Evolutionary conservation across 30 jellyfish, hydroid and myxozoan genomes (phyloP).

Genomic region (Pseudorhiza aurosa): DNA sequence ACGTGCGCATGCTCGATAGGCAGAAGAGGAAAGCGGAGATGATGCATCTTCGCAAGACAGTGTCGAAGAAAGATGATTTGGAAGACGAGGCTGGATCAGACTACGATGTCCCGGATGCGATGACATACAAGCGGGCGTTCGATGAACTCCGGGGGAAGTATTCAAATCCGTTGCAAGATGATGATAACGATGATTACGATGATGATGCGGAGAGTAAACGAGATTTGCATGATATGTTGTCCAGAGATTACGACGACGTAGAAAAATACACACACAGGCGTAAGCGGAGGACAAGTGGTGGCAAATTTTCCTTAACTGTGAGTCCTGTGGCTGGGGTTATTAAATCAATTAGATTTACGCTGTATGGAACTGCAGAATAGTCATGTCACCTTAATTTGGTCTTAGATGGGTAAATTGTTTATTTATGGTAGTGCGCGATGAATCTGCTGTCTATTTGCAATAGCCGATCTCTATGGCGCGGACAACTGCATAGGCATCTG

Average conservation of each 20-base stretch:
- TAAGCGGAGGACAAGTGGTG: slow-evolving; percentile 16
- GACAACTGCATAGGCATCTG: too few species aligned
- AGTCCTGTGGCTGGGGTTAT: slow-evolving; percentile 94
- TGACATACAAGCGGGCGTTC: slow-evolving; percentile 53
- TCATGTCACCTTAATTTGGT: neutral
- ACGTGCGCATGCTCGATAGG: slow-evolving; percentile 79
- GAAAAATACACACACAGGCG: slow-evolving; percentile 34
- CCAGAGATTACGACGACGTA: slow-evolving; percentile 60
- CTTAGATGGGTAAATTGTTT: neutral
- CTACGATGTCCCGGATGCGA: slow-evolving; percentile 28
- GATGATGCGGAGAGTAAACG: too few species aligned
- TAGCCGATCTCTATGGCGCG: too few species aligned
- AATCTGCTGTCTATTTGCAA: too few species aligned
- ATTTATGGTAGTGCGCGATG: neutral
- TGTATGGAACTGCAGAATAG: slow-evolving; percentile 86
- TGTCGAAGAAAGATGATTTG: slow-evolving; percentile 25
- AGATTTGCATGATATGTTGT: slow-evolving; percentile 22
- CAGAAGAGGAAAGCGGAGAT: slow-evolving; percentile 59
- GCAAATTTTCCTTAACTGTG: slow-evolving; percentile 24
- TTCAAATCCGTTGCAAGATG: neutral
- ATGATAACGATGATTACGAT: slow-evolving; percentile 33
- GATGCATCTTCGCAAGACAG: slow-evolving; percentile 31
- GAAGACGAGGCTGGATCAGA: neutral
- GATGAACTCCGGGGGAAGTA: slow-evolving; percentile 40
- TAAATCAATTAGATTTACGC: slow-evolving; percentile 65